Base-by-base conservation (phyloP, 2,113 vertebrate species). In the Rhineura floridana region DNA sequence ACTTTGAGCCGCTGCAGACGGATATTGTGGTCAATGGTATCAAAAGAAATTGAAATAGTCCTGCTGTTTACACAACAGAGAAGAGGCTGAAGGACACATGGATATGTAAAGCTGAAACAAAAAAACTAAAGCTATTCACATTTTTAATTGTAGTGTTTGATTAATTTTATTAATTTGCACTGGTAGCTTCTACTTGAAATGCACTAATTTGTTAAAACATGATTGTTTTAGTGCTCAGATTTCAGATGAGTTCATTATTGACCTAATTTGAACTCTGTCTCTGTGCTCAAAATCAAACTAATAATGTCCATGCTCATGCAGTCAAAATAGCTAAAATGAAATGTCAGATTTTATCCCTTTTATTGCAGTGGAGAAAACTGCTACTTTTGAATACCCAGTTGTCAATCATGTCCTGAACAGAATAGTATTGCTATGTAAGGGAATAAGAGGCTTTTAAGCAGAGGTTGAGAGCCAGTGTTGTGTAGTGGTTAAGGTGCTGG, bases 251-350 rank as follows among this genome's bases (percentile, higher is more conserved):
- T 65, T 78, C 39, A 86, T 86, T 86, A 78, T 86, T 86, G 84
- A 78, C 84, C 73, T 86, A 86, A 86, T 65, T 65, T 86, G 73
- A 86, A 85, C 72, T 86, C 59, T 75, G 69, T 84, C 59, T 81
- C 69, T 84, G 48, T 55, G 69, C 65, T 77, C 73, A 86, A 48
- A 78, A 78, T 86, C 44, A 77, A 28, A 86, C 36, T 85, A 76
- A 63, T 48, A 65, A 86, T 21, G 75, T 9, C 59, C 44, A 63
- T 78, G 33, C 42, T 50, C 17, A 33, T 48, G 59, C 84, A 65
- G 73, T 33, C 84, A 65, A 86, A 46, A 78, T 63, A 78, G 30
- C 30, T 48, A 77, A 65, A 63, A 78, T 86, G 65, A 86, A 86
- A 86, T 86, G 84, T 65, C 73, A 78, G 42, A 39, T 36, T 72